Base-by-base conservation (phyloP, 1,140 invertebrate genomes). In the Drosophila chauvacae region DNA sequence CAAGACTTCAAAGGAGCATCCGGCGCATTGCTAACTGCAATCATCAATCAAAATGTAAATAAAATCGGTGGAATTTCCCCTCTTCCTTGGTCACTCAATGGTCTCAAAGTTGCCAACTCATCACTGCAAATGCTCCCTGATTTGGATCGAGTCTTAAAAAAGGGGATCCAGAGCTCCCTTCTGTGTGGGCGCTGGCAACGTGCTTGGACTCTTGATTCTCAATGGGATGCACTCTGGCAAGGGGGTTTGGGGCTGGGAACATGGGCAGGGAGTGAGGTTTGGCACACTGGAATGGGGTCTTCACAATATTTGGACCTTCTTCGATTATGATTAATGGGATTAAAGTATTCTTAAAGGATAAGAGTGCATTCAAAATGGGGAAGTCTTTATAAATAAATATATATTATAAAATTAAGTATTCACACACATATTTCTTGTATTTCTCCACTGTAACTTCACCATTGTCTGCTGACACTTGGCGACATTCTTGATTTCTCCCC, bases 41-140 rank as follows among this genome's bases (percentile, higher is more conserved):
- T 84, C 84, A 87, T 87, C 84, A 87, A 88, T 87, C 85, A 88
- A 61, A 78, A 60, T 23, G 56, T 10, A 23, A 30, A 35, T 50
- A 50, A 33, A 48, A n/a, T 16, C 23, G 26, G 7, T 26, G 23
- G 23, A 48, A 28, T 23, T 16, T 47, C 23, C 45, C 45, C 20
- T 23, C 13, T 47, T 14, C 7, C 20, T 37, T 42, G 61, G 47
- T 61, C 50, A 71, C 39, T 53, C 61, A 68, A 65, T 71, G 60
- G 45, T 10, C 51, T 48, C 28, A 50, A 82, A 77, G 60, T 87
- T 88, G 83, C 84, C 71, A 88, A 63, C 80, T 87, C 84, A 87
- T 69, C 57, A 42, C 48, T 47, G 62, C 41, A 75, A 45, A 42
- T 63, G 73, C 37, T 62, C 48, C 41, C 39, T 47, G 58, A 44